Evolutionary conservation across 2,888 invertebrate genomes (phyloP).

Genomic region (Machimus rusticus): DNA sequence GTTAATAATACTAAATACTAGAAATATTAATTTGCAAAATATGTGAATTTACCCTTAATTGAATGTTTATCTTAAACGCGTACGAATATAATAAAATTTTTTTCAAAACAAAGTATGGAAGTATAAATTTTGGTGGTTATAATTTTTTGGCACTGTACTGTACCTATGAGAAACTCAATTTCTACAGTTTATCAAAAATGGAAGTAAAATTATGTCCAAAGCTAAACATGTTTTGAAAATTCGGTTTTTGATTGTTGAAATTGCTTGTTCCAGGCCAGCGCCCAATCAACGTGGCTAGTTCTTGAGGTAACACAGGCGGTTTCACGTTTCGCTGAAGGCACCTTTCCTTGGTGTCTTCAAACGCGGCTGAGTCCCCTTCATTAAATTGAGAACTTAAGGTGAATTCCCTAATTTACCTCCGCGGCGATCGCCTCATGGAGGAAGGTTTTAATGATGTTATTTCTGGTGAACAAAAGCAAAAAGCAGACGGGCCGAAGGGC

Average conservation of each 20-base stretch:
- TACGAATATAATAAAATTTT: too few relatives aligned
- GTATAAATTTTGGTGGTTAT: too few relatives aligned
- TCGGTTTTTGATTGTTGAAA: not conserved
- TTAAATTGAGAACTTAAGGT: slow-evolving; percentile 13
- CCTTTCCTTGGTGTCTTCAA: not conserved
- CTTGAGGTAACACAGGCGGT: not conserved
- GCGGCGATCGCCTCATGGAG: not conserved
- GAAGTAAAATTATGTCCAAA: not conserved
- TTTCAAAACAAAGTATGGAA: too few relatives aligned
- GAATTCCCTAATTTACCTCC: slow-evolving; percentile 6
- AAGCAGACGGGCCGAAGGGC: not conserved
- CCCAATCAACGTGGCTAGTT: not conserved
- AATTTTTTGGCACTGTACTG: too few relatives aligned
- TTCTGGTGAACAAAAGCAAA: slow-evolving; percentile 20
- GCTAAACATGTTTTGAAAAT: not conserved
- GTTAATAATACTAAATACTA: too few relatives aligned
- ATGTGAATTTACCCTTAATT: too few relatives aligned
- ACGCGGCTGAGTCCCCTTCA: not conserved
- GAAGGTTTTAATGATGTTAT: slow-evolving; percentile 34
- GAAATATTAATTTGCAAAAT: too few relatives aligned
- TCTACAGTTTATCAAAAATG: not conserved
- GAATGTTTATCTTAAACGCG: too few relatives aligned
- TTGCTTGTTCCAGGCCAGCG: not conserved
- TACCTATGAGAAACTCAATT: not conserved
- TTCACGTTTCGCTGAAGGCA: not conserved